Conservation (phyloP, 2,888 invertebrate genomes). For the Corythucha ciliata region DNA sequence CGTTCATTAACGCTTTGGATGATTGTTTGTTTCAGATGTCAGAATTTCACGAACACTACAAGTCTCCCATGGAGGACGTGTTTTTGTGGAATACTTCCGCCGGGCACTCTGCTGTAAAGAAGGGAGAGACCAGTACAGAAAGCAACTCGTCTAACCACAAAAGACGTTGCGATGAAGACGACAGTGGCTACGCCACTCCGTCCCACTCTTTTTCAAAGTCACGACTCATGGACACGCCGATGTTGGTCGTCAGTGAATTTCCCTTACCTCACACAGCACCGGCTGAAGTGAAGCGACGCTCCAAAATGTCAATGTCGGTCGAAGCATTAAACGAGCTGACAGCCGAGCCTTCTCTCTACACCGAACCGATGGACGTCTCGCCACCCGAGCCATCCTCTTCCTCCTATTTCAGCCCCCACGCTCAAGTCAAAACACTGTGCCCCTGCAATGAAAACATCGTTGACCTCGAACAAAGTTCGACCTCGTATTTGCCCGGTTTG, state of each 20-base stretch:
- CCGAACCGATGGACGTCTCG: slow-evolving; percentile 24
- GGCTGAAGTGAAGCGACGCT: not conserved
- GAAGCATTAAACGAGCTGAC: slow-evolving; percentile 10
- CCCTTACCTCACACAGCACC: not conserved
- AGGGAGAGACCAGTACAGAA: not conserved
- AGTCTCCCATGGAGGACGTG: slow-evolving; percentile 25
- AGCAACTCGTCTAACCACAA: not conserved
- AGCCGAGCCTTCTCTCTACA: slow-evolving; percentile 25
- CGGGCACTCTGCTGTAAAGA: too few species aligned
- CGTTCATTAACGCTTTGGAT: too few species aligned
- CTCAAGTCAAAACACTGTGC: too few species aligned
- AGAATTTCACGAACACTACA: slow-evolving; percentile 17
- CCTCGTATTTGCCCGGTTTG: too few species aligned
- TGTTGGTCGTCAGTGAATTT: not conserved
- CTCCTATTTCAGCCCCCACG: too few species aligned
- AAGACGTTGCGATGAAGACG: slow-evolving; percentile 25
- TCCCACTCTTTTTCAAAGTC: not conserved
- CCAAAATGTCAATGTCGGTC: not conserved
- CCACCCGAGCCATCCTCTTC: not conserved
- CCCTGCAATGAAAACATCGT: too few species aligned
- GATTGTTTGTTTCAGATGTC: slow-evolving; percentile 22
- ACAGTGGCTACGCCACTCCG: slow-evolving; percentile 25
- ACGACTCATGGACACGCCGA: not conserved
- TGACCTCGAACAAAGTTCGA: too few species aligned
- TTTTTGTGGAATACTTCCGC: slow-evolving; percentile 22